Evolutionary conservation across 1,140 invertebrate genomes (phyloP), one percentile per base, ranked within the genome.

Genomic region (Leucophenga varia): DNA sequence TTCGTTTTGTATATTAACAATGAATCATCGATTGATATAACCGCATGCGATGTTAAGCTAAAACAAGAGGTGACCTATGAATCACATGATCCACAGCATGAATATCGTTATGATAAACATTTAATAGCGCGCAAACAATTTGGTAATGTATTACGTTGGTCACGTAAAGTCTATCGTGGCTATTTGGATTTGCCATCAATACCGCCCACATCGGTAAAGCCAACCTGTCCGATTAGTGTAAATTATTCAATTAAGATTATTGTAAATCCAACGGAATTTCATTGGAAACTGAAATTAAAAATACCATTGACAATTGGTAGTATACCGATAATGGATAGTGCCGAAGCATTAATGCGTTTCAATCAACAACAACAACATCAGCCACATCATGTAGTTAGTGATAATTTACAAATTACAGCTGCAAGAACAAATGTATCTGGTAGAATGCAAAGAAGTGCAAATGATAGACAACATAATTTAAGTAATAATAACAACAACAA

Each of bases 161-260:
- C 69, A 10, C 35, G 72, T 16, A 74, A 74, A 53, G 68, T 71
- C 3, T 74, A 70, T 47, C 49, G 65, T 9, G 68, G 65, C 36
- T 76, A 63, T 32, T 65, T 89, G 34, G 78, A 81, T 31, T 74
- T 89, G 40, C 86, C 86, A 1, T 80, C 86, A 5, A 71, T 87
- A 63, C 86, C 87, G 22, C 86, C 86, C 1, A 86, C 86, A 4
- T 86, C 88, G 70, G 75, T 88, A 7, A 79, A 81, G 31, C 82
- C 84, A 53, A 87, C 86, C 52, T 79, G 80, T 39, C 81, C 88
- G 37, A 88, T 89, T 52, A 83, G 84, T 69, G 74, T 88, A 49
- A 81, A 83, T 57, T 88, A 88, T 75, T 79, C 82, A 56, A 64
- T 89, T 32, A 82, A 84, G 72, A 80, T 89, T 34, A 74, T 73